Evolutionary conservation across 2,888 invertebrate genomes (phyloP).

Genomic region (Tinea semifulvella): DNA sequence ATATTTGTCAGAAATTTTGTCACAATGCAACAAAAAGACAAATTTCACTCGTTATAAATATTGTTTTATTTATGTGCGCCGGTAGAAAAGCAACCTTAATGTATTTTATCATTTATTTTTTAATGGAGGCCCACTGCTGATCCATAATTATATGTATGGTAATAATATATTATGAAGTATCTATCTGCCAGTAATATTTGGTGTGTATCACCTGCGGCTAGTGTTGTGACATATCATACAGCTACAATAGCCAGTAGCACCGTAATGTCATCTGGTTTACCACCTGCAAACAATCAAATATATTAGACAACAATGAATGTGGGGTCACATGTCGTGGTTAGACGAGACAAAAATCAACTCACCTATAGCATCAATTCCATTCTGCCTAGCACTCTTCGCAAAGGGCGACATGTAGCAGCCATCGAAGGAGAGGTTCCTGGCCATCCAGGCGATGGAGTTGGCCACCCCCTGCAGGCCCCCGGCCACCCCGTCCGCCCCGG

Average conservation of each 20-base stretch:
- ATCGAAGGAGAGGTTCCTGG: slow-evolving; percentile 92
- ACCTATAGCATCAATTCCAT: slow-evolving; percentile 94
- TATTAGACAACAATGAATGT: background rate
- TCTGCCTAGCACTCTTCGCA: slow-evolving; percentile 89
- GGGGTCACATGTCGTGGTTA: too few species aligned
- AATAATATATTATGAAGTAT: slow-evolving; percentile 6
- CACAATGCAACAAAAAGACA: too few species aligned
- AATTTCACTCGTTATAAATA: too few species aligned
- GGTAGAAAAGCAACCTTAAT: too few species aligned
- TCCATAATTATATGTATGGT: too few species aligned
- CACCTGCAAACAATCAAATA: slow-evolving; percentile 74
- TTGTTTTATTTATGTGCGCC: too few species aligned
- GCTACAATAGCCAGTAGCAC: slow-evolving; percentile 95
- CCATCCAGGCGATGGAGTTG: slow-evolving; percentile 95
- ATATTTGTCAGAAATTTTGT: too few species aligned
- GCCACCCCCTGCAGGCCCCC: slow-evolving; percentile 87
- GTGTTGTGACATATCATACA: slow-evolving; percentile 67
- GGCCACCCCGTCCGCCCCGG: slow-evolving; percentile 73
- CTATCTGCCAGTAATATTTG: slow-evolving; percentile 32
- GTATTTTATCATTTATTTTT: too few species aligned
- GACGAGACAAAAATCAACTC: too few species aligned
- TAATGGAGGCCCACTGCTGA: too few species aligned
- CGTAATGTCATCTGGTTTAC: slow-evolving; percentile 99
- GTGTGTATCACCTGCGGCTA: slow-evolving; percentile 35
- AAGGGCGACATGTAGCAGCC: slow-evolving; percentile 96